Evolutionary conservation across 2,888 invertebrate genomes (phyloP), one percentile per base, ranked within the genome.

Genomic region (Nysson spinosus): DNA sequence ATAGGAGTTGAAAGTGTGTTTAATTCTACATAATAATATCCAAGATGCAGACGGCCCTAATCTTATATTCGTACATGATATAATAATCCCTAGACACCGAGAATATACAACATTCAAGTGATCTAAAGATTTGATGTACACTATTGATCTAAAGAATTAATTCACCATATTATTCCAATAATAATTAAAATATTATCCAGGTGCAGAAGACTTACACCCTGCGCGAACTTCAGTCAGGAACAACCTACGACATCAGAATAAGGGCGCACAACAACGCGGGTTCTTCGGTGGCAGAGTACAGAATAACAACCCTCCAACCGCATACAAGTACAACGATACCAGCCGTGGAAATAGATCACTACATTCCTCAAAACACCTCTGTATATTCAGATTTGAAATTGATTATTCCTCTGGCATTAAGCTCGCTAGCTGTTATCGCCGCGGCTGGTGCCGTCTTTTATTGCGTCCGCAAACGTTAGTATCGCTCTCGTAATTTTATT

Each of bases 221-320:
- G 55, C 90, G 91, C 26, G 94, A 95, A 47, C 89, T 96, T 22
- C 90, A 91, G 63, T 93, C 96, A 0, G 94, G 93, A 35, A 82
- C 88, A 5, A 85, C 84, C 26, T 90, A 90, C 80, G 88, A 88
- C 58, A 80, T 90, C 14, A 87, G 88, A 54, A 86, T 89, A 30
- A 87, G 88, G 0, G 95, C 96, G 0, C 93, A 94, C 85, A 96
- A 96, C 87, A 95, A 95, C 86, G 96, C 96, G 0, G 96, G 96
- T 0, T 93, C 94, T 66, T 94, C 94, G 0, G 91, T 92, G 40
- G 95, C 95, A 0, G 89, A 94, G 7, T 96, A 95, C 84, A 95
- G 95, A 88, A 94, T 95, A 84, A 94, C 95, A 20, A 96, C 96
- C 1, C 90, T 95, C 65, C 93, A 93, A 4, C 88, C 93, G 11